phyloP scores from a whole-genome alignment of 35 echinoderm and acorn worm species.

The Holothuria glaberrima region DNA sequence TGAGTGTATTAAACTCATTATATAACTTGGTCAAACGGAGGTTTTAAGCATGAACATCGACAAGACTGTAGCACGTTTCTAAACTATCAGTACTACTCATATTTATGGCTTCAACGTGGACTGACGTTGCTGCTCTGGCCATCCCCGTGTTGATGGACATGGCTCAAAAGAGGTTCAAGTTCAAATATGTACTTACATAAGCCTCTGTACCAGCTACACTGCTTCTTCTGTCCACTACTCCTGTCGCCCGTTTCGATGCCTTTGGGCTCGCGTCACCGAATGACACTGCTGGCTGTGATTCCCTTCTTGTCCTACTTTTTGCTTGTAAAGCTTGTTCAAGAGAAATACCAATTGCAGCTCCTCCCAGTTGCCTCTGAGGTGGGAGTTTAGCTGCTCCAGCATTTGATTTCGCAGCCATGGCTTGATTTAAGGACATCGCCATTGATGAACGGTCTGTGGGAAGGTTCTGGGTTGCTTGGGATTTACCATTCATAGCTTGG shows the following conservation, averaged over 20 bases:
- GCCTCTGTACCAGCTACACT: too few relatives aligned
- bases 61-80: too few relatives aligned
- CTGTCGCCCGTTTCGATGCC: neutral
- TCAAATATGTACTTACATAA: too few relatives aligned
- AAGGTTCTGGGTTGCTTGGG: neutral
- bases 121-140: too few relatives aligned
- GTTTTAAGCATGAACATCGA: too few relatives aligned
- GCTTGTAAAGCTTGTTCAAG: slow-evolving; percentile 73
- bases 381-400: neutral
- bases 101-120: too few relatives aligned
- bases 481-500: slow-evolving; percentile 71
- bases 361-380: neutral
- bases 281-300: slow-evolving; percentile 34
- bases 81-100: too few relatives aligned
- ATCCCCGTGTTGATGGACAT: too few relatives aligned
- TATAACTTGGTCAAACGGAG: too few relatives aligned
- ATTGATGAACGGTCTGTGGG: neutral
- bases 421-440: slow-evolving; percentile 52
- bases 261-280: neutral
- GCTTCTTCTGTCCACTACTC: neutral
- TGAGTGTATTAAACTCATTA: too few relatives aligned
- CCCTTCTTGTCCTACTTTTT: slow-evolving; percentile 33
- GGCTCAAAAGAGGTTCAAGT: too few relatives aligned
- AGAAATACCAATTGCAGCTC: slow-evolving; percentile 45
- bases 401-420: slow-evolving; percentile 44